A percentile compares a stretch with the other conserved stretches of the same genome.
These are phyloP conservation scores for Phaethon lepturus DNA, from an alignment of 2,113 vertebrate species.

Conservation along the genomic window DNA sequence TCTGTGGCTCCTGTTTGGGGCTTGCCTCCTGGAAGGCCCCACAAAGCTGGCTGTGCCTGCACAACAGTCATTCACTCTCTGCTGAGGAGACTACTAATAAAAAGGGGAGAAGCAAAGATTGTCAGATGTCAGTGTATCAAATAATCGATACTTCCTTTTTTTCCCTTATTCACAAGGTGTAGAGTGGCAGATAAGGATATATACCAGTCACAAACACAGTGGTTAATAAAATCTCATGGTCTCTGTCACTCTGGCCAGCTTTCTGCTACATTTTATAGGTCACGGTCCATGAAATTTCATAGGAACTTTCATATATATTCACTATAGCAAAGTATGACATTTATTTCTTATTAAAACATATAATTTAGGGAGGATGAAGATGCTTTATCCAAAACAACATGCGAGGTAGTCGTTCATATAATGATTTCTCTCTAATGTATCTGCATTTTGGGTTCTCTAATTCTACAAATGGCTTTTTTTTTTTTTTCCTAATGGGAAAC, in stretches of 20 bases:
- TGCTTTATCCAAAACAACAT: background rate
- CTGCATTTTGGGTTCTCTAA: background rate
- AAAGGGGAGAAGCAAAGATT: background rate
- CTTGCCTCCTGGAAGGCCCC: background rate
- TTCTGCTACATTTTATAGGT: slow-evolving; percentile 28
- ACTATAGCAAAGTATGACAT: background rate
- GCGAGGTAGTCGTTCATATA: background rate
- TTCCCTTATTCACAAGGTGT: background rate
- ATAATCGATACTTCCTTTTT: background rate
- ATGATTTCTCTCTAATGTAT: background rate
- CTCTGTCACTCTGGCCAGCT: slow-evolving; percentile 14
- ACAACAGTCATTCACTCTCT: background rate
- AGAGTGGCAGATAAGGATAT: background rate
- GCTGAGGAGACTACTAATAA: background rate
- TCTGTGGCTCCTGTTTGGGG: background rate
- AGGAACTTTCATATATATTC: slow-evolving; percentile 7
- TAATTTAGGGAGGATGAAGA: slow-evolving; percentile 25
- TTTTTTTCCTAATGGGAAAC: background rate
- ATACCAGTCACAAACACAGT: background rate
- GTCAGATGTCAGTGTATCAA: background rate
- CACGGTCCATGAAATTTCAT: slow-evolving; percentile 39
- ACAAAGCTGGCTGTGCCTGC: background rate
- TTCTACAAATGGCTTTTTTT: background rate
- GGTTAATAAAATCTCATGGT: background rate
- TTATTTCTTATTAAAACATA: slow-evolving; percentile 40